Conservation (phyloP, 37 sponge, comb jelly and placozoan genomes). For the Amphimedon queenslandica region DNA sequence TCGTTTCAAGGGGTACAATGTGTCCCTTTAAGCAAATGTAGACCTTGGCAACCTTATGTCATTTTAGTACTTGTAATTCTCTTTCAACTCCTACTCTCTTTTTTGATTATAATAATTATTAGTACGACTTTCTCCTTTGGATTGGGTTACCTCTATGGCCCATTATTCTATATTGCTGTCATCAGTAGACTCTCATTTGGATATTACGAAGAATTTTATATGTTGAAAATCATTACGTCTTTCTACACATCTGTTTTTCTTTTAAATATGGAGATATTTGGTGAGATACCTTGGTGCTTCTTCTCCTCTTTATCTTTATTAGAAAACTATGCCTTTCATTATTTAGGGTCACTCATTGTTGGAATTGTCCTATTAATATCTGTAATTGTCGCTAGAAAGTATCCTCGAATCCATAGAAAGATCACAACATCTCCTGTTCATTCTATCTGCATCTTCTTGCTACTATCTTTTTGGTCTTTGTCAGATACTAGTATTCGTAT, state of each 20-base stretch:
- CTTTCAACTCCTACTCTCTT: not conserved
- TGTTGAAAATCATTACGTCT: not conserved
- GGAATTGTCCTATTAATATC: not conserved
- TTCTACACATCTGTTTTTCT: not conserved
- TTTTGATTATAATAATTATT: not conserved
- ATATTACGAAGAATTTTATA: not conserved
- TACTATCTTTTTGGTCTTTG: constrained; percentile 19
- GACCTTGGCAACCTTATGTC: constrained; percentile 3
- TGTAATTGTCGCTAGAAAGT: not conserved
- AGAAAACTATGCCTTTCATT: not conserved
- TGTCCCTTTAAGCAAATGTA: not conserved
- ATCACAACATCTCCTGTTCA: constrained; percentile 8
- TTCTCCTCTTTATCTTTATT: not conserved
- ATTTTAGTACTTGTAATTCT: not conserved
- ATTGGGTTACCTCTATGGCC: constrained; percentile 14
- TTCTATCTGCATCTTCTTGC: constrained; percentile 2
- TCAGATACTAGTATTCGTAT: constrained; percentile 1
- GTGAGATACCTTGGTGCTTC: constrained; percentile 2
- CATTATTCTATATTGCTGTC: constrained; percentile 11
- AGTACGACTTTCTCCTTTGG: not conserved
- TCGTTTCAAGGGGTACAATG: not conserved
- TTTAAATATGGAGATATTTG: constrained; percentile 1
- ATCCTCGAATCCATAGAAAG: not conserved
- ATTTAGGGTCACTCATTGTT: constrained; percentile 3
- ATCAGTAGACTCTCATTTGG: not conserved